Evolutionary conservation across 1,140 invertebrate genomes (phyloP), one percentile per base, ranked within the genome.

Genomic region (Hyles vespertilio): DNA sequence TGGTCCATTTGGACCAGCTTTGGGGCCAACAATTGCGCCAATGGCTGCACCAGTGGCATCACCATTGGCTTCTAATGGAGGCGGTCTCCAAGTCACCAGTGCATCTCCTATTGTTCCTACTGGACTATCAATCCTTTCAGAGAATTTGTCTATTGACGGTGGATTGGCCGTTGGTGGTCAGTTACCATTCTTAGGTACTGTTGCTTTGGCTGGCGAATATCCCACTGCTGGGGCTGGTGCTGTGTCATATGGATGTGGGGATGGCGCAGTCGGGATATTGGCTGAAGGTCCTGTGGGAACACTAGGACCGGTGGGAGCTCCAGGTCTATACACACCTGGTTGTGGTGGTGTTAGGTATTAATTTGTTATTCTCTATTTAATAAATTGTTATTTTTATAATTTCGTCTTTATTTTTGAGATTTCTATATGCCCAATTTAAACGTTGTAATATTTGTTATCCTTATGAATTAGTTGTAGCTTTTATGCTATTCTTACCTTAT

Each of bases 61-160:
- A 5, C 36, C 36, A 40, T 43, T 70, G 40, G 49, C 59, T 9
- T 63, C 69, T 36, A 71, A 69, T 10, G 60, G 54, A 22, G 55
- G 54, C 10, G 40, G 40, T 47, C 7, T 60, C 22, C 12, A 32
- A 48, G 45, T 56, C 11, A 70, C 65, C n/a, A 76, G 74, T 36
- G 43, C 63, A 2, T 80, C 77, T 3, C 71, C 75, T n/a, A 69
- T 73, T 0, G 22, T 4, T 34, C 54, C 54, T 10, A 56, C 54
- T 2, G 54, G 54, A 32, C 32, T 56, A 8, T 48, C 45, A 2
- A 47, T 56, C 5, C 33, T 47, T 7, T 73, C 72, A 22, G 72
- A 79, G 4, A 78, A 69, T 47, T 63, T 61, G 63, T 54, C 32
- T 59, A 56, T 74, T 32, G 72, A 77, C 58, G 76, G 78, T 6